phyloP scores from a whole-genome alignment of 2,888 invertebrate species.

The Netelia melanura region DNA sequence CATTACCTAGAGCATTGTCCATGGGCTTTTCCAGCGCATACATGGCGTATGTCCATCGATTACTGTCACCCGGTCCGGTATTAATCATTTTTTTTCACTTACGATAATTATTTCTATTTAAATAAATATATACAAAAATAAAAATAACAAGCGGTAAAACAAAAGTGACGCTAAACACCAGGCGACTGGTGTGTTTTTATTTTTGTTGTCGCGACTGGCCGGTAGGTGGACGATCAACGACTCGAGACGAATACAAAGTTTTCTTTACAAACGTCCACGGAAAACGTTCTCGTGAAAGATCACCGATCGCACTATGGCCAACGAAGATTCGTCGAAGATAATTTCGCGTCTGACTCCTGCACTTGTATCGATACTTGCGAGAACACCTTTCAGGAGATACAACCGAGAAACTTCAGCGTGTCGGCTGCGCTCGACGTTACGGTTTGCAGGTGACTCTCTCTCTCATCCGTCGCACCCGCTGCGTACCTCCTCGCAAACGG shows the following conservation, averaged over 20 bases:
- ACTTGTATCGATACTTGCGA: not conserved
- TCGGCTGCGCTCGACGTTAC: not conserved
- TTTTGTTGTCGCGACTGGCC: conserved; percentile 6
- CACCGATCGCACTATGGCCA: not conserved
- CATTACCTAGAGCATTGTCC: conserved; percentile 78
- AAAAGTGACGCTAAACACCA: not conserved
- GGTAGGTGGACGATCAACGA: not conserved
- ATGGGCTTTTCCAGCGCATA: conserved; percentile 78
- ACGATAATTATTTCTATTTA: not conserved
- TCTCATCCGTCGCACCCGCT: conserved; percentile 29
- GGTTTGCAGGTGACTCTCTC: conserved; percentile 7
- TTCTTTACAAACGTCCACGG: too few relatives aligned
- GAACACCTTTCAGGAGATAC: not conserved
- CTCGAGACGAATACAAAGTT: too few relatives aligned
- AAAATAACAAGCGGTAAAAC: not conserved
- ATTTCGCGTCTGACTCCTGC: too few relatives aligned
- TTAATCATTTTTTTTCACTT: conserved; percentile 74
- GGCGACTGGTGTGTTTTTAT: conserved; percentile 7
- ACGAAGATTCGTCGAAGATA: not conserved
- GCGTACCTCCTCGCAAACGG: conserved; percentile 19
- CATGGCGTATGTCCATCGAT: conserved; percentile 79
- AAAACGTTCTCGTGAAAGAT: not conserved
- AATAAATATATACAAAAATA: not conserved
- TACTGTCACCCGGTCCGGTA: conserved; percentile 73
- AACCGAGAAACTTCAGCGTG: not conserved